These are phyloP conservation scores for Balaeniceps rex DNA, from an alignment of 2,113 vertebrate genomes.

Conservation along the genomic window DNA sequence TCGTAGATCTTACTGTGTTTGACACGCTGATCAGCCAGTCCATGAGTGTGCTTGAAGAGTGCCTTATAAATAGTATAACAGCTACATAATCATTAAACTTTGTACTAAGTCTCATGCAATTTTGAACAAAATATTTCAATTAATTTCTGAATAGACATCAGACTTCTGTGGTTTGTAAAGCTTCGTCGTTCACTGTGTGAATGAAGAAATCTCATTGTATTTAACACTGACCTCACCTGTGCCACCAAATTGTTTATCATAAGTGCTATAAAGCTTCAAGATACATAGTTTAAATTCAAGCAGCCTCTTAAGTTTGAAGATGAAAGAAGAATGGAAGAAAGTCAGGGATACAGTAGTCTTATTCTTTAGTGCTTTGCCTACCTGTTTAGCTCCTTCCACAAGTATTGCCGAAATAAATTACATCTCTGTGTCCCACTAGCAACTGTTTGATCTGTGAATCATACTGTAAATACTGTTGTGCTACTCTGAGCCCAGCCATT, in stretches of 20 bases:
- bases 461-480: neutral
- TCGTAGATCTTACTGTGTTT: neutral
- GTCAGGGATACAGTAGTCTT: neutral
- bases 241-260: neutral
- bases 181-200: neutral
- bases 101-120: neutral
- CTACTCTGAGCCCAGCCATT: neutral
- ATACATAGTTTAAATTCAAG: neutral
- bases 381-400: neutral
- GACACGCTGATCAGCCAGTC: neutral
- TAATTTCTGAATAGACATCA: neutral
- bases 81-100: neutral
- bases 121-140: neutral
- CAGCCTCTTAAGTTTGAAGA: neutral
- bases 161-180: neutral
- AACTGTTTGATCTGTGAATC: neutral
- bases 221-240: neutral
- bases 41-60: neutral
- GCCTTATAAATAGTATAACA: neutral
- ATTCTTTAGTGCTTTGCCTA: neutral
- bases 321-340: neutral
- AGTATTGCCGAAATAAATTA: neutral
- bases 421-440: neutral
- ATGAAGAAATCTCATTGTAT: neutral
- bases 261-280: neutral